Conservation (phyloP, 2,888 invertebrate species). For the Oxycera nigricornis region DNA sequence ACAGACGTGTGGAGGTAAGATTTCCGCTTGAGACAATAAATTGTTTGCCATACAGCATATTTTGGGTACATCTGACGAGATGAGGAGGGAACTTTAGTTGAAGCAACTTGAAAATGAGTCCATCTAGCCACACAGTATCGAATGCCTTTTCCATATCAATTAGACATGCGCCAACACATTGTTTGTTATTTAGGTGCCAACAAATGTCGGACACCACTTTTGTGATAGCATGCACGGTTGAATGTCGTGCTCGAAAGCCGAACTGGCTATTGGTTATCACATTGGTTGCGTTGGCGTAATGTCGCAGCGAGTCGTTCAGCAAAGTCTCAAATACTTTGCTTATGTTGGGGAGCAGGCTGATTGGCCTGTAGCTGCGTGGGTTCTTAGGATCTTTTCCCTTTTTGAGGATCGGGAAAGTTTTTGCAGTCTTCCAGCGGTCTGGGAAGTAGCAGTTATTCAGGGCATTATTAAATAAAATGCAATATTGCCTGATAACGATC, state of each 20-base stretch:
- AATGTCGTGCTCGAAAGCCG: constrained; percentile 48
- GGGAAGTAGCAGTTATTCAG: neutral
- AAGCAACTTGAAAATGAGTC: constrained; percentile 47
- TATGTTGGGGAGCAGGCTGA: constrained; percentile 50
- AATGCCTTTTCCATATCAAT: constrained; percentile 41
- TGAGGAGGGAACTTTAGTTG: constrained; percentile 46
- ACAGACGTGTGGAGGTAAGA: neutral
- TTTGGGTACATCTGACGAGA: constrained; percentile 46
- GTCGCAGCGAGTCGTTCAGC: constrained; percentile 31
- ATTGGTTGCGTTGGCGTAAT: constrained; percentile 39
- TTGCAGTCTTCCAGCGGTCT: constrained; percentile 49
- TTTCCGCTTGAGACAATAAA: neutral
- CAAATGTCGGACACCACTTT: neutral
- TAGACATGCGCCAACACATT: neutral
- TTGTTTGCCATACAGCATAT: neutral
- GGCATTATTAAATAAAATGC: neutral
- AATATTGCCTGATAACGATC: neutral
- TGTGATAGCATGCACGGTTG: constrained; percentile 46
- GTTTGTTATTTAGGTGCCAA: neutral
- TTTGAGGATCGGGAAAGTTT: constrained; percentile 48
- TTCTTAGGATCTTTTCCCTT: constrained; percentile 43
- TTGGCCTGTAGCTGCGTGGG: constrained; percentile 48
- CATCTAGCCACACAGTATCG: constrained; percentile 47
- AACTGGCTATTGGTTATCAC: constrained; percentile 50
- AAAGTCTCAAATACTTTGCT: constrained; percentile 50